A percentile compares a stretch with the other conserved stretches of the same genome.
phyloP scores from a whole-genome alignment of 2,888 invertebrate genomes.

The Pterobdella sp. region DNA sequence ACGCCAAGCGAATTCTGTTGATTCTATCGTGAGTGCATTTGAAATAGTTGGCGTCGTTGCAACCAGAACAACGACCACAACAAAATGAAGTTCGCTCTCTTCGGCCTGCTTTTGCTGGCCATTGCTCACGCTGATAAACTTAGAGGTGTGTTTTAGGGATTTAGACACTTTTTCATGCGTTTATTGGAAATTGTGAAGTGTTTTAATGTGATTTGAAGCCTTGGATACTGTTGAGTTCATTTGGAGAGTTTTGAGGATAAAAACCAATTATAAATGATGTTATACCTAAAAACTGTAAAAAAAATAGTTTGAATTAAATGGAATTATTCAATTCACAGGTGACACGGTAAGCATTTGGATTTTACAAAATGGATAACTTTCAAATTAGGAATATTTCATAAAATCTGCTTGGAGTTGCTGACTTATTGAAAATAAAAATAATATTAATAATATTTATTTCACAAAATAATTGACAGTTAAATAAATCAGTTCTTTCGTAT shows the following conservation, averaged over 20 bases:
- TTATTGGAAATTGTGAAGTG: background rate
- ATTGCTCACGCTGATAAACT: background rate
- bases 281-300: background rate
- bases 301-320: background rate
- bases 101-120: background rate
- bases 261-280: background rate
- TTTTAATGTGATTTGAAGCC: background rate
- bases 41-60: background rate
- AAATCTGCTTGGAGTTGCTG: too few species aligned
- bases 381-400: too few species aligned
- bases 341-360: constrained; percentile 8
- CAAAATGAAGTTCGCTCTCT: background rate
- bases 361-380: background rate
- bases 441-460: too few species aligned
- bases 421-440: too few species aligned
- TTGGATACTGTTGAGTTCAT: background rate
- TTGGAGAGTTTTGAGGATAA: background rate
- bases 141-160: background rate
- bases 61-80: background rate
- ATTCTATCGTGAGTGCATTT: background rate
- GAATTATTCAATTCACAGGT: background rate
- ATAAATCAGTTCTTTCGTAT: too few species aligned
- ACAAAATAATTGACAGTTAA: too few species aligned
- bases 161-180: background rate
- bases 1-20: background rate